Evolutionary conservation across 2,888 invertebrate genomes (phyloP).

Genomic region (Acrocera orbiculus): DNA sequence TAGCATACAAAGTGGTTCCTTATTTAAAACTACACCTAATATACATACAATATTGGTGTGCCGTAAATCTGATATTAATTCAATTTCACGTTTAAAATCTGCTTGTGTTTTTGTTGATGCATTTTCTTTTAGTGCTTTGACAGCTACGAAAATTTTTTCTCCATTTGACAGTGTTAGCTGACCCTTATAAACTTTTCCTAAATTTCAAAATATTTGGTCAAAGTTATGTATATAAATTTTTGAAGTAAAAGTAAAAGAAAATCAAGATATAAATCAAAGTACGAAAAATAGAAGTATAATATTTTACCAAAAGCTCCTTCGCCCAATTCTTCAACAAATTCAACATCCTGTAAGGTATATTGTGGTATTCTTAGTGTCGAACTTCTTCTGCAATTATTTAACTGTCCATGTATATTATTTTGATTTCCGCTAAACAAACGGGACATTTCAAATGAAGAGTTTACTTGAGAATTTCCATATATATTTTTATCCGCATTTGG

Average conservation of each 20-base stretch:
- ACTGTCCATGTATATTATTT: slow-evolving; percentile 31
- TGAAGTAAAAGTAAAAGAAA: neutral
- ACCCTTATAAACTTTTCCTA: slow-evolving; percentile 80
- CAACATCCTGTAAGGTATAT: slow-evolving; percentile 67
- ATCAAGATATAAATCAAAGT: neutral
- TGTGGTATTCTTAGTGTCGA: slow-evolving; percentile 53
- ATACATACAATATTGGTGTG: slow-evolving; percentile 94
- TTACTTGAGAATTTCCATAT: slow-evolving; percentile 59
- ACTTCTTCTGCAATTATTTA: slow-evolving; percentile 18
- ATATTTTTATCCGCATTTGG: slow-evolving; percentile 64
- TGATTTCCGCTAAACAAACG: slow-evolving; percentile 42
- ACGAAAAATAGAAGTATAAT: neutral
- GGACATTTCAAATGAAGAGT: slow-evolving; percentile 70
- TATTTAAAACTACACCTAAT: slow-evolving; percentile 75
- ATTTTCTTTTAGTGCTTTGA: slow-evolving; percentile 87
- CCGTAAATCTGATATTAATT: slow-evolving; percentile 80
- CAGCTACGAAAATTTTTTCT: slow-evolving; percentile 66
- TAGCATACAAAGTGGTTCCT: slow-evolving; percentile 85
- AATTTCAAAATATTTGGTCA: neutral
- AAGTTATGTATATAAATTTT: neutral
- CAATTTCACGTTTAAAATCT: slow-evolving; percentile 87
- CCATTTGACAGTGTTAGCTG: slow-evolving; percentile 53
- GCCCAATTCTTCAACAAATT: slow-evolving; percentile 78
- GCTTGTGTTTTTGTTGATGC: slow-evolving; percentile 78
- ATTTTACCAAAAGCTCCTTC: slow-evolving; percentile 80